Evolutionary conservation across 2,888 invertebrate species (phyloP).

Genomic region (Apantesis nais): DNA sequence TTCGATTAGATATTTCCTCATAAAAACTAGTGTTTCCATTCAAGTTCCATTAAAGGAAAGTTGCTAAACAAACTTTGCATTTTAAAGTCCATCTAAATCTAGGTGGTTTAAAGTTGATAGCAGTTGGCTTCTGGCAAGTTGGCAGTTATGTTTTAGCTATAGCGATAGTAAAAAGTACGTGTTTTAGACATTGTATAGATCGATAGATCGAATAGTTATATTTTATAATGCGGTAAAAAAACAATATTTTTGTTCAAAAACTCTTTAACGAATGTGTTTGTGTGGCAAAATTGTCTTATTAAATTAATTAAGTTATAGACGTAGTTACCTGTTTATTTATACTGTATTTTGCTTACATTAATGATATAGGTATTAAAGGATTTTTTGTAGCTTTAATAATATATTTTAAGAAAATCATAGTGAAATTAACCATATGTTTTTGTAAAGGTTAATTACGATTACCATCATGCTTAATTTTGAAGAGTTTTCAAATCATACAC

Average conservation of each 20-base stretch:
- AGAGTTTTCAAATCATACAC: too few relatives aligned
- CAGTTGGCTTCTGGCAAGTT: constrained; percentile 35
- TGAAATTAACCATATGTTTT: too few relatives aligned
- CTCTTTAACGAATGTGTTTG: background rate
- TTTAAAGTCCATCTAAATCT: constrained; percentile 46
- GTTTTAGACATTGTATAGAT: constrained; percentile 18
- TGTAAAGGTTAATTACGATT: too few relatives aligned
- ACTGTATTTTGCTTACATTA: background rate
- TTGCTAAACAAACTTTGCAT: constrained; percentile 39
- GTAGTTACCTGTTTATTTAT: background rate
- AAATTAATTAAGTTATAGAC: background rate
- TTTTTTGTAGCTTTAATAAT: too few relatives aligned
- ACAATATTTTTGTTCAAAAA: background rate
- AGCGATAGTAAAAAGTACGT: constrained; percentile 27
- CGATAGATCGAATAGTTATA: background rate
- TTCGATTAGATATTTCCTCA: constrained; percentile 30
- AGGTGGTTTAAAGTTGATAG: constrained; percentile 40
- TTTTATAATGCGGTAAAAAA: background rate
- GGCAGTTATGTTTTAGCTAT: constrained; percentile 21
- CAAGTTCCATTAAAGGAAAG: constrained; percentile 37
- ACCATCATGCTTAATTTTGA: too few relatives aligned
- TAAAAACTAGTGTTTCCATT: constrained; percentile 35
- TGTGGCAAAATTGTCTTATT: too few relatives aligned
- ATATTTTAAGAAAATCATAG: too few relatives aligned
- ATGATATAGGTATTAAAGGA: too few relatives aligned